Percentiles rank a stretch among this genome's conserved stretches.
Conservation (phyloP, 2,113 vertebrate species). For the Lepus americanus region DNA sequence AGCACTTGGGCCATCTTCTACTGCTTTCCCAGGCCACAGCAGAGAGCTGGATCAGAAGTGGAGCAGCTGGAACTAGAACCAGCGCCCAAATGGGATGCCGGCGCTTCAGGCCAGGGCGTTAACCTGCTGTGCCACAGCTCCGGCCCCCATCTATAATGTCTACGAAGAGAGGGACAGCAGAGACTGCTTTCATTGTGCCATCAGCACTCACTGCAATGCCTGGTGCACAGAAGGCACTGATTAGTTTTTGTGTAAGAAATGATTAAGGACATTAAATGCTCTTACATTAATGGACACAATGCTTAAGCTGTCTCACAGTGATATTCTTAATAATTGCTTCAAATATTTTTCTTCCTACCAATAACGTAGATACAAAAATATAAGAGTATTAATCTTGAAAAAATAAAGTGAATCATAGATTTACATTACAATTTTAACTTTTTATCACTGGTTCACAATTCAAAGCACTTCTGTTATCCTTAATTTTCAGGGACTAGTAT, state of each 20-base stretch:
- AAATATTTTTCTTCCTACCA: conserved; percentile 15
- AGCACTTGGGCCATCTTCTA: too few species aligned
- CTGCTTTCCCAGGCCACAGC: too few species aligned
- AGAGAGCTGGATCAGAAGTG: too few species aligned
- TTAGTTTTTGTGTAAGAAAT: not conserved
- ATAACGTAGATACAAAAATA: conserved; percentile 4
- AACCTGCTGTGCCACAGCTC: too few species aligned
- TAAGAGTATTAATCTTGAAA: not conserved
- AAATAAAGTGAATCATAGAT: not conserved
- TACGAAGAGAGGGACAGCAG: not conserved
- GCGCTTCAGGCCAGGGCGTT: too few species aligned
- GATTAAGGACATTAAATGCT: conserved; percentile 38
- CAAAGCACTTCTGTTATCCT: not conserved
- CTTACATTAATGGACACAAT: not conserved
- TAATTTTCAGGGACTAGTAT: not conserved
- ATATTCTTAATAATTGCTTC: conserved; percentile 18
- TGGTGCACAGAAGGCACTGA: not conserved
- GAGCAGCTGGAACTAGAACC: too few species aligned
- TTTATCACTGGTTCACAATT: not conserved
- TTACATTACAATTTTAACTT: not conserved
- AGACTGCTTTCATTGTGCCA: not conserved
- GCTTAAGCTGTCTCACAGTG: not conserved
- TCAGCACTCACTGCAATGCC: not conserved
- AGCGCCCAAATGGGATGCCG: too few species aligned
- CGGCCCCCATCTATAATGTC: not conserved